Evolutionary conservation across 2,113 vertebrate genomes (phyloP).

Genomic region (Anas platyrhynchos): DNA sequence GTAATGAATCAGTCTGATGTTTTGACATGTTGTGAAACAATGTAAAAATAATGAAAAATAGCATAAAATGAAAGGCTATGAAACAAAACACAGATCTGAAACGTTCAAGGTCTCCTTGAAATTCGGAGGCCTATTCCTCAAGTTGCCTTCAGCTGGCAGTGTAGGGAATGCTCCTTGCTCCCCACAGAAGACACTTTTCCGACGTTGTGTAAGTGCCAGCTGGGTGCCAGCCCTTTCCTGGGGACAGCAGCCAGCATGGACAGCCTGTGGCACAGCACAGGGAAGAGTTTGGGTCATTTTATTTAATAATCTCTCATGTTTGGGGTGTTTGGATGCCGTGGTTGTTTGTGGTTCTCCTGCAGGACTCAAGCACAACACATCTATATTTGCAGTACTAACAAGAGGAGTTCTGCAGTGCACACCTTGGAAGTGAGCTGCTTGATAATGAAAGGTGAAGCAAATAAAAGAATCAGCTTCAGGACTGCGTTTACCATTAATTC

Average conservation of each 20-base stretch:
- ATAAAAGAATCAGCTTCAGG: not conserved
- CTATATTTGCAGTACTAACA: not conserved
- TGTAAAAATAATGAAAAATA: slow-evolving; percentile 39
- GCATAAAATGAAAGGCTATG: not conserved
- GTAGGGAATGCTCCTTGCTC: not conserved
- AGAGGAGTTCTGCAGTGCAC: not conserved
- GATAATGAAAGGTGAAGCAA: not conserved
- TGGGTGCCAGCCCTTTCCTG: not conserved
- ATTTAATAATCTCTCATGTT: not conserved
- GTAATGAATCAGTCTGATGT: slow-evolving; percentile 51
- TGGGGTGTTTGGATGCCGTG: not conserved
- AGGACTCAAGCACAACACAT: accelerated
- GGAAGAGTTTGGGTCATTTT: not conserved
- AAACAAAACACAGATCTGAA: not conserved
- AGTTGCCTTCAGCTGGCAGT: not conserved
- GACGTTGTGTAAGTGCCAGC: not conserved
- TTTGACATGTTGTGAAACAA: slow-evolving; percentile 59
- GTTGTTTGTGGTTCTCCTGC: not conserved
- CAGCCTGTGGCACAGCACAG: not conserved
- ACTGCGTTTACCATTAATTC: not conserved
- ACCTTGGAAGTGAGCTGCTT: not conserved
- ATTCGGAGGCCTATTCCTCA: not conserved
- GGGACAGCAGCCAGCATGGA: too few relatives aligned
- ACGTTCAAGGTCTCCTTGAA: not conserved
- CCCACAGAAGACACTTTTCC: not conserved